phyloP scores from a whole-genome alignment of 2,888 invertebrate species.

The Scaptomyza parva region DNA sequence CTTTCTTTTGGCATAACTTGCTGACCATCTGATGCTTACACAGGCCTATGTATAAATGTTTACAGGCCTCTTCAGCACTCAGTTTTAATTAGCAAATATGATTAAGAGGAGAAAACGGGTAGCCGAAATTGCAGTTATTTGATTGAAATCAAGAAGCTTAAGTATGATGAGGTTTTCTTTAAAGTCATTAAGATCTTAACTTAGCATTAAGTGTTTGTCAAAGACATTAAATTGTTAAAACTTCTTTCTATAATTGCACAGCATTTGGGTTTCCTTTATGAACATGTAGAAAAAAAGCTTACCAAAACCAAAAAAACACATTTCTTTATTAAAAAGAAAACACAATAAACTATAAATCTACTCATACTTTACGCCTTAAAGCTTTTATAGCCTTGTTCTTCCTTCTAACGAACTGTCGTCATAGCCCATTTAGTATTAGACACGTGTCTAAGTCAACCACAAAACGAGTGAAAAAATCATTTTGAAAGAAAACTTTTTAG shows the following conservation, averaged over 20 bases:
- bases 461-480: not conserved
- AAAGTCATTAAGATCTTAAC: not conserved
- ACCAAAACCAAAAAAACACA: not conserved
- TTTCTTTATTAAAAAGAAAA: not conserved
- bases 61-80: slow-evolving; percentile 28
- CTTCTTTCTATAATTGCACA: too few species aligned
- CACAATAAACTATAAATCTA: slow-evolving; percentile 8
- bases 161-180: not conserved
- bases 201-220: not conserved
- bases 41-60: slow-evolving; percentile 27
- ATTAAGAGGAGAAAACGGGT: slow-evolving; percentile 57
- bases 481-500: slow-evolving; percentile 8
- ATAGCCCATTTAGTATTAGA: slow-evolving; percentile 10
- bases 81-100: slow-evolving; percentile 68
- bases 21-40: slow-evolving; percentile 23
- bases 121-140: slow-evolving; percentile 14
- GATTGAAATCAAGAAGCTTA: not conserved
- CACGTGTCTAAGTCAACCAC: slow-evolving; percentile 42
- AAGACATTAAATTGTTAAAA: not conserved
- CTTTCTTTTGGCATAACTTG: slow-evolving; percentile 66
- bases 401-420: slow-evolving; percentile 41
- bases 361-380: slow-evolving; percentile 6
- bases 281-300: not conserved
- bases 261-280: too few species aligned
- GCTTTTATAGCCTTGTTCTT: slow-evolving; percentile 29